Percentiles rank a stretch among this genome's conserved stretches.
Conservation (phyloP, 2,888 invertebrate genomes). For the Opisthograptis luteolata region DNA sequence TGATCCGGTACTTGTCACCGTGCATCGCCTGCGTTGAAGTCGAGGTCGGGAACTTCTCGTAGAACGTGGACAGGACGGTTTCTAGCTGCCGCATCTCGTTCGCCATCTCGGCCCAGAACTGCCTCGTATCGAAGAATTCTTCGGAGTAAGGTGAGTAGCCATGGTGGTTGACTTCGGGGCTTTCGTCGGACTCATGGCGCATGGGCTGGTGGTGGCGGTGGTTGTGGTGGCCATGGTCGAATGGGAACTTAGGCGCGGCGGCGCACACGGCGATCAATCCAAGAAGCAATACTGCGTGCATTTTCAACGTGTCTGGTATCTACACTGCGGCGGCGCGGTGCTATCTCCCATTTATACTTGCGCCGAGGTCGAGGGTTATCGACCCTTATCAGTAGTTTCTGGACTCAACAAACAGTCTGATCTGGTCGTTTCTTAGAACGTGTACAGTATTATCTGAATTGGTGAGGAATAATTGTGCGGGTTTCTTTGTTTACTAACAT, state of each 20-base stretch:
- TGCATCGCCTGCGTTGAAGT: conserved; percentile 46
- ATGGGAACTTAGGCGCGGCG: conserved; percentile 58
- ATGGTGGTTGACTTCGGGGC: no score
- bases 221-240: no score
- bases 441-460: conserved; percentile 5
- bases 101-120: conserved; percentile 60
- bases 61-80: conserved; percentile 52
- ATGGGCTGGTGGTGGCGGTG: no score
- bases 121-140: conserved; percentile 59
- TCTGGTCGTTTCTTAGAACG: conserved; percentile 27
- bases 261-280: conserved; percentile 52
- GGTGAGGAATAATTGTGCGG: no score
- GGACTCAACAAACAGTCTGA: conserved; percentile 39
- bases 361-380: conserved; percentile 60
- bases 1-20: conserved; percentile 62
- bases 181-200: no score
- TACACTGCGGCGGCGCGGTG: conserved; percentile 33
- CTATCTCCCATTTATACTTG: conserved; percentile 45
- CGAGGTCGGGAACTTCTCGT: conserved; percentile 51
- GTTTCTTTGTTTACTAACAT: no score
- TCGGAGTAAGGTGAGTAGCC: conserved; percentile 34
- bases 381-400: conserved; percentile 51
- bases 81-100: conserved; percentile 59
- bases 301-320: conserved; percentile 28
- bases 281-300: conserved; percentile 53